Conservation (phyloP, 2,113 vertebrate genomes). For the Heterochromis multidens region DNA sequence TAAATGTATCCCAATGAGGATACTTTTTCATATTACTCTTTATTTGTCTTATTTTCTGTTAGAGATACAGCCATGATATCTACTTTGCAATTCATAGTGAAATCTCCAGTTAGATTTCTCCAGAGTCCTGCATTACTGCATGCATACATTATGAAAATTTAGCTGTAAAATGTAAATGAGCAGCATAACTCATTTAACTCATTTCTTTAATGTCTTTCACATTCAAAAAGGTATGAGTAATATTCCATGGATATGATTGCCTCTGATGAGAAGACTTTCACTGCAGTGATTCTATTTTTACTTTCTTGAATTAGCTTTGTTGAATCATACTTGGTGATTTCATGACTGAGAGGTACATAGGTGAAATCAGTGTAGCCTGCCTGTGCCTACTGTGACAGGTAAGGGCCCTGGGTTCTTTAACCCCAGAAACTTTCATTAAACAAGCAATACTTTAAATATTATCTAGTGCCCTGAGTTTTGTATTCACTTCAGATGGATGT, state of each 20-base stretch:
- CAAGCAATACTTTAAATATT: too few species aligned
- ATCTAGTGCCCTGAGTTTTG: too few species aligned
- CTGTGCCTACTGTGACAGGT: too few species aligned
- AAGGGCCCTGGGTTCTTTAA: too few species aligned
- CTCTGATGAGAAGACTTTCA: not conserved
- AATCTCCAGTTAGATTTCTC: not conserved
- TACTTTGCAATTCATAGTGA: not conserved
- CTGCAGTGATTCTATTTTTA: not conserved
- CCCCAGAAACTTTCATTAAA: too few species aligned
- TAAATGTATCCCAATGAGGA: not conserved
- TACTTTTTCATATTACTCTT: not conserved
- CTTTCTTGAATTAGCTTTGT: not conserved
- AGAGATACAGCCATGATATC: not conserved
- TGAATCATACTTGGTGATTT: not conserved
- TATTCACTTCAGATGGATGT: too few species aligned
- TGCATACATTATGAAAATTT: not conserved
- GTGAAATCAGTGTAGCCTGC: too few species aligned
- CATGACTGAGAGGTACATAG: not conserved
- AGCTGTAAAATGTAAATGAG: constrained; percentile 37
- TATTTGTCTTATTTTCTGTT: not conserved
- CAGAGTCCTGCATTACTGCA: not conserved
- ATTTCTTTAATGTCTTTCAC: not conserved
- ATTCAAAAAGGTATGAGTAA: not conserved
- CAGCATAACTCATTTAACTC: not conserved
- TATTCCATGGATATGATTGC: not conserved